These are phyloP conservation scores for Corythornis madagascariensis DNA, from an alignment of 2,113 vertebrate genomes.

Conservation along the genomic window DNA sequence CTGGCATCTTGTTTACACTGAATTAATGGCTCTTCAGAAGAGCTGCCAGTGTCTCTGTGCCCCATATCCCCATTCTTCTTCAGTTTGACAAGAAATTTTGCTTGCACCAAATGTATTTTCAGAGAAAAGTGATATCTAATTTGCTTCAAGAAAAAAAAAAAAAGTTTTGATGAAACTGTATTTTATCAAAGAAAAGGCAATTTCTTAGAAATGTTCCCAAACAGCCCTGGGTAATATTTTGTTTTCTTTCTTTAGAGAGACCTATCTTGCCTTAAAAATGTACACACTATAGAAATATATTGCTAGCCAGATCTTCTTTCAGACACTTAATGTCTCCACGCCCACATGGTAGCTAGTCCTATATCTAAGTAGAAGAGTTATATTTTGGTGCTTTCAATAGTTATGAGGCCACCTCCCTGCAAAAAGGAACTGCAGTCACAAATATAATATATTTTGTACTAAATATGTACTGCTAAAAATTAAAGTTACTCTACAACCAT, in stretches of 20 bases:
- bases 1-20: not conserved
- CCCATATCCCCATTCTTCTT: not conserved
- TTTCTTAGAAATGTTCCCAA: slow-evolving; percentile 11
- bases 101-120: not conserved
- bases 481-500: fast-evolving
- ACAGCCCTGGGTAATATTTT: not conserved
- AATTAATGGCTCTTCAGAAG: not conserved
- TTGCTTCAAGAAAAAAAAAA: not conserved
- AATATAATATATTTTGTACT: not conserved
- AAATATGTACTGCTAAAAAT: not conserved
- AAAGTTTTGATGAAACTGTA: not conserved
- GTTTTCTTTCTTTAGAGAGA: not conserved
- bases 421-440: not conserved
- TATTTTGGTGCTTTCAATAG: not conserved
- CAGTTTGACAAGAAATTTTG: not conserved
- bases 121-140: not conserved
- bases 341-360: not conserved
- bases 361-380: not conserved
- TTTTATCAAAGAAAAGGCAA: not conserved
- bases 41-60: not conserved
- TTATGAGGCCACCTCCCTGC: not conserved
- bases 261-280: not conserved
- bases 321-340: not conserved
- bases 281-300: not conserved
- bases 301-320: not conserved